Evolutionary conservation across 2,888 invertebrate genomes (phyloP), one percentile per base, ranked within the genome.

Genomic region (Drosophila picticornis): DNA sequence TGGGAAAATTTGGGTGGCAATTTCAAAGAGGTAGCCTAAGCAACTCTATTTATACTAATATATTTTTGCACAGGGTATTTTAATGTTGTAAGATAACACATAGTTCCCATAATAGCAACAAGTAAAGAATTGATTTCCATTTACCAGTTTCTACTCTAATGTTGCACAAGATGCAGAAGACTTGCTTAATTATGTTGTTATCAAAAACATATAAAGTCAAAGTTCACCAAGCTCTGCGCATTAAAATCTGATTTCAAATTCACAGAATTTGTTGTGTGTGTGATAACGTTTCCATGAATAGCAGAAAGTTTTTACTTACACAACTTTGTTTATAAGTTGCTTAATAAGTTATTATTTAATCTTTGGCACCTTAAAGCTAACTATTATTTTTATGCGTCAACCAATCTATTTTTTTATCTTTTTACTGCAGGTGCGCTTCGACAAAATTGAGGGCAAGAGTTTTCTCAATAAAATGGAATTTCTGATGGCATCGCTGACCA

Each of bases 401-500:
- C 13, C 32, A 52, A 52, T 40, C n/a, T 38, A 40, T 48, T 25
- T 48, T 25, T 31, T 43, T 27, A 27, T 5, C 46, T 50, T 25
- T 25, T 55, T 43, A 68, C 77, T 76, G 11, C 61, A 93, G 93
- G 93, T 95, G 40, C 95, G 97, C 84, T 95, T 98, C 93, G 98
- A 98, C 79, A 98, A 97, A 93, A 97, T 99, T 96, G 98, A 99
- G 92, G 99, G 99, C 59, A 97, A 97, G 91, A 99, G 98, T 94
- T 98, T 99, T 92, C 94, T 98, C 9, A 98, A 98, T 91, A 99
- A 99, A 94, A 97, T 99, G 96, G 99, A 99, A 94, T 94, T 98
- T 84, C 95, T 99, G 7, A 98, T 99, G 98, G 98, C 98, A 16
- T 92, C 93, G 27, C 83, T 93, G 10, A 93, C 93, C 36, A 93